Evolutionary conservation across 2,113 vertebrate genomes (phyloP).

Genomic region (Lota lota): DNA sequence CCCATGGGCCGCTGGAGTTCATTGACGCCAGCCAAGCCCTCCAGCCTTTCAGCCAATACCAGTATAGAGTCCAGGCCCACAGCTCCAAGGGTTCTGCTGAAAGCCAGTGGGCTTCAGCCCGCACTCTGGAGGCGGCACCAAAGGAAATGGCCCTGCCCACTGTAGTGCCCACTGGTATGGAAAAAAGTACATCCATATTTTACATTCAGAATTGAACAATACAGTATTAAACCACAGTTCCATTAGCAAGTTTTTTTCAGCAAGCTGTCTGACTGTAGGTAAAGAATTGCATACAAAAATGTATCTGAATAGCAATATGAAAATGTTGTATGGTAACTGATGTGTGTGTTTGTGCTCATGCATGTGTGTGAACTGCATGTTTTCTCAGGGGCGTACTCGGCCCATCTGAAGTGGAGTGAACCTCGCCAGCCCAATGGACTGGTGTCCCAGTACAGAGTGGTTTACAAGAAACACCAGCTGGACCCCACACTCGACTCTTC

Average conservation of each 20-base stretch:
- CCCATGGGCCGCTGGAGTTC: constrained; percentile 80
- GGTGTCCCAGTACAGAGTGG: constrained; percentile 78
- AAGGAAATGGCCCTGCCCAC: constrained; percentile 72
- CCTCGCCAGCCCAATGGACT: constrained; percentile 80
- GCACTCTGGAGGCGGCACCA: constrained; percentile 80
- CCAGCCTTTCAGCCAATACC: constrained; percentile 79
- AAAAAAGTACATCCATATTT: neutral
- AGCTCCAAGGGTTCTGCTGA: constrained; percentile 80
- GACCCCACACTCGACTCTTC: constrained; percentile 73
- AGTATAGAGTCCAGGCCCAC: constrained; percentile 77
- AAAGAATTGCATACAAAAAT: no score
- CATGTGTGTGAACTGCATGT: neutral
- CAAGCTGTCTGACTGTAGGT: no score
- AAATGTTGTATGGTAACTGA: neutral
- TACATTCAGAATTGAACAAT: no score
- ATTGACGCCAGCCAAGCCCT: constrained; percentile 75
- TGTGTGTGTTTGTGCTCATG: neutral
- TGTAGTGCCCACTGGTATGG: constrained; percentile 68
- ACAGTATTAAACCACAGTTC: no score
- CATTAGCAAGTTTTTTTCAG: no score
- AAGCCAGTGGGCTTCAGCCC: constrained; percentile 77
- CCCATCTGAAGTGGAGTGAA: constrained; percentile 79
- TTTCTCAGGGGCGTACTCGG: constrained; percentile 75
- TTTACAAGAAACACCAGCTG: constrained; percentile 74
- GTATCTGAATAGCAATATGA: no score